Evolutionary conservation across 2,888 invertebrate species (phyloP), one percentile per base, ranked within the genome.

Genomic region (Stegana nigrithorax): DNA sequence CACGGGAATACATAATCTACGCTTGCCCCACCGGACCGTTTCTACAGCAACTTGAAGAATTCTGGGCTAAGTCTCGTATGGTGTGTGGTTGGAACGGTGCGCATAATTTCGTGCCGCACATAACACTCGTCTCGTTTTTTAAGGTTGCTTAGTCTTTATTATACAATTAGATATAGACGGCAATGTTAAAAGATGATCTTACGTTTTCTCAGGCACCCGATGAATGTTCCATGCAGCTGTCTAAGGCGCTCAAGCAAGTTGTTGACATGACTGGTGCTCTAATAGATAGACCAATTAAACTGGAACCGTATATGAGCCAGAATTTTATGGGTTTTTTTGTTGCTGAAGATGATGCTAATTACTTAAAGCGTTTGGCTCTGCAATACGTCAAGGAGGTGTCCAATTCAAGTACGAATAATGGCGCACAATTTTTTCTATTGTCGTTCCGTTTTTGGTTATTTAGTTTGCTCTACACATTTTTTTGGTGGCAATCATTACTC

Each of bases 241-340:
- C 89, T 2, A 90, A 90, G 81, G 89, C 90, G n/a, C 86, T 93
- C 17, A 91, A 92, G 78, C 89, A 90, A 78, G 89, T 93, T n/a
- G 89, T 93, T 72, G 91, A 92, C 70, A 88, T 88, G 82, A 89
- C 91, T 27, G 91, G 92, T 1, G 89, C 90, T 47, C 88, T 89
- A 51, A 87, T 93, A 23, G 88, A 89, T 71, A 89, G 89, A 63
- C 89, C 90, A 0, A 85, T 93, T 4, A 90, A 90, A 75, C 85
- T 96, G 56, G 95, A 96, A 83, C 90, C 92, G 0, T 95, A 95
- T 78, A 90, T 93, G 55, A 95, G 95, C 26, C 91, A 91, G 17
- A 95, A 95, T 85, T 96, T 95, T 83, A 94, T 96, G 91, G 96
- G 96, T 0, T 89, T 95, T 55, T 96, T 96, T 86, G 91, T 96